Evolutionary conservation across 2,888 invertebrate genomes (phyloP).

Genomic region (Tipula confusa): DNA sequence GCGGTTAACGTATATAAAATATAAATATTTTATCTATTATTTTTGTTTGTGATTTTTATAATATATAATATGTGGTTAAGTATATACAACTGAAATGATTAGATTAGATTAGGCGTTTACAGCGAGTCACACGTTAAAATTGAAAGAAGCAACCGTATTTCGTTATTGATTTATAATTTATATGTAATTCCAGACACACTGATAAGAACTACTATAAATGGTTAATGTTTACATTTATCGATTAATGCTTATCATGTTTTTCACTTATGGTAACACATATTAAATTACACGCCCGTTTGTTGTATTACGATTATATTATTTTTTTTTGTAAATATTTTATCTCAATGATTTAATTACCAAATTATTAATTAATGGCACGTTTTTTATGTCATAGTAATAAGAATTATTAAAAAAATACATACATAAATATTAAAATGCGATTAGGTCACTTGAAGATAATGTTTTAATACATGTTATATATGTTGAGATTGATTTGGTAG

Average conservation of each 20-base stretch:
- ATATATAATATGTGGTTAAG: background rate
- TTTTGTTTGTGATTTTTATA: background rate
- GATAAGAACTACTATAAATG: background rate
- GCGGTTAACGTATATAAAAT: background rate
- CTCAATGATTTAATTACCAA: conserved; percentile 5
- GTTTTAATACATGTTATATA: background rate
- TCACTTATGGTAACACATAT: background rate
- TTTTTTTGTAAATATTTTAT: background rate
- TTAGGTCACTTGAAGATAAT: conserved; percentile 20
- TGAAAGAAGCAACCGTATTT: background rate
- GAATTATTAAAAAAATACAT: background rate
- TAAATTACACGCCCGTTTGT: background rate
- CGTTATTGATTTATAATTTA: conserved; percentile 4
- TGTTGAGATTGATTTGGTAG: conserved; percentile 16
- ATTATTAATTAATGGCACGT: conserved; percentile 25
- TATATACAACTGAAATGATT: background rate
- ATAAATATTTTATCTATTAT: background rate
- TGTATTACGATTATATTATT: background rate
- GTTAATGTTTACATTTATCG: background rate
- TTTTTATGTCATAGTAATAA: background rate
- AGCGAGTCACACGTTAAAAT: background rate
- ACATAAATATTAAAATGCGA: background rate
- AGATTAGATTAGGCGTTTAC: background rate
- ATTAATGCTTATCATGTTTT: background rate
- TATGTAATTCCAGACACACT: background rate